Base-by-base conservation (phyloP, 2,797 vertebrate species). In the Micromesistius poutassou region DNA sequence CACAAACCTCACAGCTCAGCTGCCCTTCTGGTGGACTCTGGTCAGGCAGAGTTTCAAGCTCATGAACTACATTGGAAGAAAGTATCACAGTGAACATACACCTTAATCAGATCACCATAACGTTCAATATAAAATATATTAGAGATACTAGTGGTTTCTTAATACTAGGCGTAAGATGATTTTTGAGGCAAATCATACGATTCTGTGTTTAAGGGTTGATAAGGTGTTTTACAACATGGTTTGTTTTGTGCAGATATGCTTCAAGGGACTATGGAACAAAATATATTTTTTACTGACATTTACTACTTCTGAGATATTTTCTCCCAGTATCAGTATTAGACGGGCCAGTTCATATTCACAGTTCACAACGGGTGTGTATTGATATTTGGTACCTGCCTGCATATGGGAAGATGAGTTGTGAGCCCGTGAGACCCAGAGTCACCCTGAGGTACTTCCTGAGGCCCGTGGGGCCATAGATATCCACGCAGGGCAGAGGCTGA, bases 391-490 rank as follows among this genome's bases (percentile, higher is more conserved):
- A 86, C 89, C 30, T 88, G 71, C 92, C 92, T 6, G 93, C 33
- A 0, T 95, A 98, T 0, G 94, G 93, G 74, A 98, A 97, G 46
- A 94, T 85, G 38, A 97, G 85, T 74, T 97, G 94, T 0, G 96
- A 96, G 73, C 95, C 94, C 0, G 96, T 97, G 40, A 98, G 93
- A 30, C 94, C 94, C 83, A 98, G 91, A 0, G 93, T 93, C 82
- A 94, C 91, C 77, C 93, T 80, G 0, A 99, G 82, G 76, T 97
- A 97, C 78, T 87, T 91, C 3, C 94, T 87, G 2, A 98, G 93
- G 1, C 97, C 97, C 2, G 88, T 66, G 0, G 97, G 97, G 8
- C 97, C 97, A 0, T 94, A 99, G 79, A 98, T 95, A 5, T 98
- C 95, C 5, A 98, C 85, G 0, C 93, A 92, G 30, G 75, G 84